phyloP scores from a whole-genome alignment of 2,888 invertebrate genomes.

The Steinernema hermaphroditum region DNA sequence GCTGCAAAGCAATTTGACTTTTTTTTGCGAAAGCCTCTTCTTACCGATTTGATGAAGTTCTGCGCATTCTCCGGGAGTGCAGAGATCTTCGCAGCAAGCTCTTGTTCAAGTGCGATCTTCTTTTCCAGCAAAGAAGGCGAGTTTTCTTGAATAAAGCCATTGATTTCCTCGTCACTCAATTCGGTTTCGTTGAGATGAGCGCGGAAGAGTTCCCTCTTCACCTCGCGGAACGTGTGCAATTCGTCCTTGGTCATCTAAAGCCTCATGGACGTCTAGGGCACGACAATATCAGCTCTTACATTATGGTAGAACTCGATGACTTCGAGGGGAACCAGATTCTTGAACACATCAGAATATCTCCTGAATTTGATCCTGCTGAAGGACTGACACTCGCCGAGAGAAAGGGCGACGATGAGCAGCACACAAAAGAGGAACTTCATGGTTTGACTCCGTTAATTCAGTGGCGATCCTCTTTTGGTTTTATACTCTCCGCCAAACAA shows the following conservation, averaged over 20 bases:
- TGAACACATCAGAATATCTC: background rate
- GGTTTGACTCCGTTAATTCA: no score
- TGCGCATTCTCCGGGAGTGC: background rate
- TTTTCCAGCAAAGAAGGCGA: background rate
- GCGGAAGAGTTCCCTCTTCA: background rate
- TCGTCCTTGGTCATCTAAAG: background rate
- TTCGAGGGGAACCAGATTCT: background rate
- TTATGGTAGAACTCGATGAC: conserved; percentile 7
- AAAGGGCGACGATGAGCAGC: background rate
- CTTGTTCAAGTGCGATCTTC: background rate
- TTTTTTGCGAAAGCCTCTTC: background rate
- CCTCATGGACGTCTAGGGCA: background rate
- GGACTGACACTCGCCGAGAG: background rate
- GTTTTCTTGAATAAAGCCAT: background rate
- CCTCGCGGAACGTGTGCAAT: background rate
- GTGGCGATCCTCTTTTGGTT: background rate
- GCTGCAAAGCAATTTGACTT: background rate
- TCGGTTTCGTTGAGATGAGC: background rate
- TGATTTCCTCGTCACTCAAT: background rate
- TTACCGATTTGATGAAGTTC: background rate
- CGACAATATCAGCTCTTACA: no score
- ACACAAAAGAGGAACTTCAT: background rate
- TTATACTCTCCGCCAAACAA: background rate
- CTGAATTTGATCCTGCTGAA: background rate
- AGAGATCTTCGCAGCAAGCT: background rate